Conservation (phyloP, 1,140 invertebrate species). For the Dreissena rostriformis region DNA sequence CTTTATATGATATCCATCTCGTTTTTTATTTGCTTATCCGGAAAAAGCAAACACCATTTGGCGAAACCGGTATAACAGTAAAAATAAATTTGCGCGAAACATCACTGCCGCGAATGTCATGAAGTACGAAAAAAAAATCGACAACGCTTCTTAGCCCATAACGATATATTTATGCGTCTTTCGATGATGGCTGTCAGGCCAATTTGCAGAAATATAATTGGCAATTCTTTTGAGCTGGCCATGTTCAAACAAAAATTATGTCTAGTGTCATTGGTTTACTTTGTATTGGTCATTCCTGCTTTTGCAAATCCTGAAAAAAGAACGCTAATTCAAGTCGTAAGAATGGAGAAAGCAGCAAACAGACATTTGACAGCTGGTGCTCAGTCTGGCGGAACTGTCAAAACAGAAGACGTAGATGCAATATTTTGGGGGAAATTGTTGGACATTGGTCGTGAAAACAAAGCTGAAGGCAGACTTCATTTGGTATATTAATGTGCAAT, state of each 20-base stretch:
- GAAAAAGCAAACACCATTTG: too few relatives aligned
- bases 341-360: slow-evolving; percentile 31
- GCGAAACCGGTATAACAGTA: too few relatives aligned
- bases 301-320: slow-evolving; percentile 30
- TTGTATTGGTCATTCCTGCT: slow-evolving; percentile 8
- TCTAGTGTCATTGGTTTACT: slow-evolving; percentile 14
- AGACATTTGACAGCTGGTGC: slow-evolving; percentile 53
- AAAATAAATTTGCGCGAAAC: too few relatives aligned
- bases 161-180: too few relatives aligned
- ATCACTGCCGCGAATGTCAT: too few relatives aligned
- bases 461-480: slow-evolving; percentile 38
- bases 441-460: slow-evolving; percentile 39
- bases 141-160: too few relatives aligned
- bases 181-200: too few relatives aligned
- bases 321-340: slow-evolving; percentile 35
- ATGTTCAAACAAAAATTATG: not conserved
- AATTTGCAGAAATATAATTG: too few relatives aligned
- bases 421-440: slow-evolving; percentile 40
- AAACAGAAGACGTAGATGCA: not conserved
- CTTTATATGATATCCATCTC: too few relatives aligned
- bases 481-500: slow-evolving; percentile 12
- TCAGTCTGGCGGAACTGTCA: slow-evolving; percentile 36
- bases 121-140: too few relatives aligned
- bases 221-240: too few relatives aligned
- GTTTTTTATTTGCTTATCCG: too few relatives aligned